Evolutionary conservation across 2,797 vertebrate genomes (phyloP), one percentile per base, ranked within the genome.

Genomic region (Schizopygopsis malacanthus): DNA sequence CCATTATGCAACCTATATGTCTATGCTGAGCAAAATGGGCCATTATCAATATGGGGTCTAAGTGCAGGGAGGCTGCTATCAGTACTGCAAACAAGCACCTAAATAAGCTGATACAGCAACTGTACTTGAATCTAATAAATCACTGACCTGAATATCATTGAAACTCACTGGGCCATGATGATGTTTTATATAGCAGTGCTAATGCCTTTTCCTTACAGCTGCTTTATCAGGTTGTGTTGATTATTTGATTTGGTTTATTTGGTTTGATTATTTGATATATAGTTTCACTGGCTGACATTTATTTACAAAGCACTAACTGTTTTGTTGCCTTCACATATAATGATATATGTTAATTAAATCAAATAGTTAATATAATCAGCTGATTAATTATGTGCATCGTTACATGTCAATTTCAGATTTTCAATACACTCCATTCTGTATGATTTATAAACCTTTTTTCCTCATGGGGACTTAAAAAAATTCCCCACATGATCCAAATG

Each of bases 11-110:
- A 84, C 77, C 85, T 83, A 71, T 73, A 78, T 70, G 63, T 84
- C 63, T 73, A 88, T 88, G 85, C 83, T 87, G 81, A 83, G 82
- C 56, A 82, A 88, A 87, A 82, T 75, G 82, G 67, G 41, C 87
- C 83, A 83, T 88, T 87, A 90, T 92, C 88, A 84, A 79, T 87
- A 89, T 50, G 25, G 13, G 54, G 83, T 88, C 81, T 90, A 89
- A 88, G 85, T 87, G 89, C 89, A 89, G 87, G 86, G 89, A 88
- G 80, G 81, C 73, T 78, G 70, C 56, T 82, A 82, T 87, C 76
- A 82, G 73, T 20, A 39, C 45, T 76, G 76, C 85, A 15, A 28
- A 20, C 28, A 39, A 28, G 41, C 67, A 59, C 39, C 52, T 65
- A 72, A 82, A 88, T 54, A 56, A 85, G 89, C 84, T 90, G 84